Percentiles rank a stretch among this genome's conserved stretches.
Evolutionary conservation across 2,888 invertebrate genomes (phyloP).

Genomic region (Lumbricus terrestris): DNA sequence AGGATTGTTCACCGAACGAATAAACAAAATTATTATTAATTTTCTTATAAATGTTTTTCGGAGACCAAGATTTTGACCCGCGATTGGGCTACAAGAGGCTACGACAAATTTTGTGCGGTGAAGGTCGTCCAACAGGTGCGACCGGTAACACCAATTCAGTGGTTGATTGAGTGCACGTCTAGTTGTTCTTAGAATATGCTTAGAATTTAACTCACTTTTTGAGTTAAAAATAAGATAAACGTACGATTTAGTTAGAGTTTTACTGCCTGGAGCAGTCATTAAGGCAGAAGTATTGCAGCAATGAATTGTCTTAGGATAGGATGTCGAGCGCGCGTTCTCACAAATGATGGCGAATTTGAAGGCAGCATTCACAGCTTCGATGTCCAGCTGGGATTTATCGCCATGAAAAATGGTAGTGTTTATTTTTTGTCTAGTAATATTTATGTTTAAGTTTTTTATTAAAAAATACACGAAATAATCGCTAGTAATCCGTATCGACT

Average conservation of each 20-base stretch:
- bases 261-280: neutral
- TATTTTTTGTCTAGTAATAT: neutral
- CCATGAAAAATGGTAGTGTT: neutral
- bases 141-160: no score
- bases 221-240: neutral
- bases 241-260: neutral
- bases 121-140: neutral
- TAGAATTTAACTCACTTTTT: neutral
- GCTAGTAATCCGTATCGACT: no score
- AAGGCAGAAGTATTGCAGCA: neutral
- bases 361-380: neutral
- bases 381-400: neutral
- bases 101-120: neutral
- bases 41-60: no score
- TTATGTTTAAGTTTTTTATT: neutral
- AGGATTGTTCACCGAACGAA: no score
- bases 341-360: neutral
- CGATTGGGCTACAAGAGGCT: neutral
- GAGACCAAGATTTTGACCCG: no score
- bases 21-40: no score
- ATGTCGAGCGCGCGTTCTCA: neutral
- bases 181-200: neutral
- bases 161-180: no score
- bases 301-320: neutral
- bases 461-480: neutral